A percentile compares a stretch with the other conserved stretches of the same genome.
These are phyloP conservation scores for Hypothenemus hampei DNA, from an alignment of 1,140 invertebrate species.

Conservation along the genomic window DNA sequence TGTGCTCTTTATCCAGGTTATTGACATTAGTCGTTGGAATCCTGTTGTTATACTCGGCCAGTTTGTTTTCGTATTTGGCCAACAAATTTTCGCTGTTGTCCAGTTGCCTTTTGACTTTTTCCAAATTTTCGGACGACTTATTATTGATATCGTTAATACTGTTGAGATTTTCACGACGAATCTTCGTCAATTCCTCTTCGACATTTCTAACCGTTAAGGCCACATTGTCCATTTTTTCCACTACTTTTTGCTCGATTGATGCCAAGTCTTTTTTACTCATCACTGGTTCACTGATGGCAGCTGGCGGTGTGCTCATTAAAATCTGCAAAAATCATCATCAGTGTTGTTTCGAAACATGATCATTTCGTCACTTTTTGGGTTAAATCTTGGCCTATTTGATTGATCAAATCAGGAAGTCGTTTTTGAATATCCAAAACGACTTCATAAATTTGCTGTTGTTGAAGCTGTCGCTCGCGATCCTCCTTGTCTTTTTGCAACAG, in stretches of 20 bases:
- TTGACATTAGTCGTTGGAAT: slow-evolving; percentile 35
- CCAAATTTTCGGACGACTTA: slow-evolving; percentile 37
- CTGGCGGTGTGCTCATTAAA: slow-evolving; percentile 19
- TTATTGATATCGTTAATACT: slow-evolving; percentile 37
- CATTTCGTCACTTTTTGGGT: slow-evolving; percentile 29
- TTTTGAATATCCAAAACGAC: slow-evolving; percentile 60
- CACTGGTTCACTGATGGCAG: slow-evolving; percentile 33
- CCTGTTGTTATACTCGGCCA: slow-evolving; percentile 51
- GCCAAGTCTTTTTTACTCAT: slow-evolving; percentile 42
- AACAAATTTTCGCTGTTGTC: slow-evolving; percentile 49
- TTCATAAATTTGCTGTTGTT: slow-evolving; percentile 64
- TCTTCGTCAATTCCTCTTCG: slow-evolving; percentile 48
- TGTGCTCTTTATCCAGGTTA: slow-evolving; percentile 43
- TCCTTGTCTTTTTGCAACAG: slow-evolving; percentile 64
- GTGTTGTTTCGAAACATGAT: not conserved
- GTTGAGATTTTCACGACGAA: slow-evolving; percentile 40
- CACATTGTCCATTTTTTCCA: slow-evolving; percentile 52
- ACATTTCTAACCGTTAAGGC: slow-evolving; percentile 52
- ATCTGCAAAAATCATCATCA: slow-evolving; percentile 8
- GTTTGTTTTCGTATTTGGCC: slow-evolving; percentile 51
- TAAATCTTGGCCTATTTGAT: slow-evolving; percentile 38
- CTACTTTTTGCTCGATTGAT: slow-evolving; percentile 52
- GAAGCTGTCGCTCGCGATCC: slow-evolving; percentile 57
- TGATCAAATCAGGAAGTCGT: slow-evolving; percentile 53
- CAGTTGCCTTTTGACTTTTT: slow-evolving; percentile 40